phyloP scores from a whole-genome alignment of 2,888 invertebrate genomes.

The Phalera bucephala region DNA sequence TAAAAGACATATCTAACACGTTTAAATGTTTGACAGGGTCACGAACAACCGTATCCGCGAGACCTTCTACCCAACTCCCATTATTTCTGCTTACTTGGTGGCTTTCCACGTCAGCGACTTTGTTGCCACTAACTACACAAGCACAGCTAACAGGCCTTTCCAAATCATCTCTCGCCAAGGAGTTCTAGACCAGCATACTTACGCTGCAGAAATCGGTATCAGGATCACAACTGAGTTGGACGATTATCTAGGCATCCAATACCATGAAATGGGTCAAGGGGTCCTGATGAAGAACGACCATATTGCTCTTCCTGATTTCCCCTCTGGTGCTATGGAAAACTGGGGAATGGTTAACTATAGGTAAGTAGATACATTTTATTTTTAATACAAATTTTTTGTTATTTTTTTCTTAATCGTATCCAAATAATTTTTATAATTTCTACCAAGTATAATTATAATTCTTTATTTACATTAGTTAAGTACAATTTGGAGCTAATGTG shows the following conservation, averaged over 20 bases:
- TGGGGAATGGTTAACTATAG: slow-evolving; percentile 93
- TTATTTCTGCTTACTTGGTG: slow-evolving; percentile 92
- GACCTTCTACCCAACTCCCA: slow-evolving; percentile 82
- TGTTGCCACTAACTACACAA: slow-evolving; percentile 50
- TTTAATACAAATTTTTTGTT: too few relatives aligned
- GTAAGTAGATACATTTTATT: slow-evolving; percentile 50
- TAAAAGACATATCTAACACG: too few relatives aligned
- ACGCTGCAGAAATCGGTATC: slow-evolving; percentile 73
- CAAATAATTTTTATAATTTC: too few relatives aligned
- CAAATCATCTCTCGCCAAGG: slow-evolving; percentile 70
- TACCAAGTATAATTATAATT: too few relatives aligned
- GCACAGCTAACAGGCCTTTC: slow-evolving; percentile 52
- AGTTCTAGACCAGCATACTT: slow-evolving; percentile 57
- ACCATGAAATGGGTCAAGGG: slow-evolving; percentile 81
- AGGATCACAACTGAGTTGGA: slow-evolving; percentile 76
- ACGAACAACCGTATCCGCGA: slow-evolving; percentile 48
- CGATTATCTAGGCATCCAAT: slow-evolving; percentile 80
- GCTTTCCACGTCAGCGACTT: slow-evolving; percentile 94
- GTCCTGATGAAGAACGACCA: slow-evolving; percentile 84
- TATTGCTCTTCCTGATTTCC: slow-evolving; percentile 90
- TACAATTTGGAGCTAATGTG: too few relatives aligned
- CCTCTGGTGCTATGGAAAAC: slow-evolving; percentile 93
- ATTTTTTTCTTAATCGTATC: too few relatives aligned
- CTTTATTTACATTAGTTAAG: too few relatives aligned
- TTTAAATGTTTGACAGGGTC: slow-evolving; percentile 29